A percentile compares a stretch with the other conserved stretches of the same genome.
phyloP scores from a whole-genome alignment of 2,113 vertebrate genomes.

The Centropristis striata region DNA sequence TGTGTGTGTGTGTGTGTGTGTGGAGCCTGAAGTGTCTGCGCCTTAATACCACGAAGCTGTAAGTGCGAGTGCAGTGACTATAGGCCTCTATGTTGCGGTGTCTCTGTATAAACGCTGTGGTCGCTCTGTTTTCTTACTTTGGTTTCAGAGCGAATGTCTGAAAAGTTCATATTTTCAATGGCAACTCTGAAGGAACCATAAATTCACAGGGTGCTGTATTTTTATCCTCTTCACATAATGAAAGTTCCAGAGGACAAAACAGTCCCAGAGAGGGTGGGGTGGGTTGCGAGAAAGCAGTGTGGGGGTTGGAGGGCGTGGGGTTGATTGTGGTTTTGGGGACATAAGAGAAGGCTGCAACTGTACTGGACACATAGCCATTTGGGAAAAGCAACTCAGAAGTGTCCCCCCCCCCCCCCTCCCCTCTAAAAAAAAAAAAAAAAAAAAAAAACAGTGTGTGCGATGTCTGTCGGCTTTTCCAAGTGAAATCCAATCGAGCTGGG shows the following conservation, averaged over 20 bases:
- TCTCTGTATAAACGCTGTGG: constrained; percentile 82
- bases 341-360: constrained; percentile 74
- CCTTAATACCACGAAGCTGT: constrained; percentile 73
- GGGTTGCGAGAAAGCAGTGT: constrained; percentile 65
- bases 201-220: constrained; percentile 85
- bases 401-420: constrained; percentile 28
- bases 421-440: constrained; percentile 48
- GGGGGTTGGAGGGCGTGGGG: constrained; percentile 58
- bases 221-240: constrained; percentile 84
- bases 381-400: constrained; percentile 63
- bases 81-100: constrained; percentile 81
- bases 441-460: constrained; percentile 58
- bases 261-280: constrained; percentile 63
- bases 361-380: constrained; percentile 71
- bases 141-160: constrained; percentile 81
- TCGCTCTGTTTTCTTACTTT: constrained; percentile 85
- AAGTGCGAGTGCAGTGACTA: constrained; percentile 60
- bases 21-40: constrained; percentile 46
- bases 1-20: constrained; percentile 22
- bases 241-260: constrained; percentile 84
- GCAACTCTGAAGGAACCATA: constrained; percentile 79
- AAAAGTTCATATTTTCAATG: constrained; percentile 86
- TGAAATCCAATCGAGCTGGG: constrained; percentile 79
- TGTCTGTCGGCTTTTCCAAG: constrained; percentile 66
- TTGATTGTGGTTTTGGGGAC: constrained; percentile 76